These are phyloP conservation scores for Lithosia quadra DNA, from an alignment of 2,888 invertebrate genomes.

Conservation along the genomic window DNA sequence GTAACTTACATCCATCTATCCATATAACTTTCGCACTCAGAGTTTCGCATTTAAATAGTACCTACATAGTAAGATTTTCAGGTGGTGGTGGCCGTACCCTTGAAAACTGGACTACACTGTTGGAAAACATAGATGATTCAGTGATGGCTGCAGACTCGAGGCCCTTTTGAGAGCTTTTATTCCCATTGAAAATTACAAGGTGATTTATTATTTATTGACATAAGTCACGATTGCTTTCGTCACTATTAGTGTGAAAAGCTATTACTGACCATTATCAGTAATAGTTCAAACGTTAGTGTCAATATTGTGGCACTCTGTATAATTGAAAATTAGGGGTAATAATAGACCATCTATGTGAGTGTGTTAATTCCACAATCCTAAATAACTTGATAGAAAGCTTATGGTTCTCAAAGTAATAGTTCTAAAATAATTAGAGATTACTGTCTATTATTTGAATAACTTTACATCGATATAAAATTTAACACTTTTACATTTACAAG, in stretches of 20 bases:
- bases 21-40: too few species aligned
- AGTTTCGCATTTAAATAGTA: too few species aligned
- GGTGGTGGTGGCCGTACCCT: background rate
- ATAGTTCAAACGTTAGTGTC: constrained; percentile 28
- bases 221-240: constrained; percentile 20
- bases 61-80: background rate
- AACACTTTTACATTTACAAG: too few species aligned
- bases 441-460: background rate
- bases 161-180: background rate
- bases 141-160: background rate
- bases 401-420: constrained; percentile 18
- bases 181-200: constrained; percentile 7
- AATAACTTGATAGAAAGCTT: constrained; percentile 14
- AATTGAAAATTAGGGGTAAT: constrained; percentile 33
- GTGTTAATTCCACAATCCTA: constrained; percentile 27
- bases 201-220: constrained; percentile 14
- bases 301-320: constrained; percentile 40
- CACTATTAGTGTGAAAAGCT: constrained; percentile 23
- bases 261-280: constrained; percentile 20
- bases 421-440: background rate
- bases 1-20: too few species aligned
- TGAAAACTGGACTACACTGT: background rate
- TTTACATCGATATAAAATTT: too few species aligned
- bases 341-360: background rate
- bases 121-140: background rate